A percentile compares a stretch with the other conserved stretches of the same genome.
Conservation (phyloP, 1,140 invertebrate species). For the Drosophila virilis region DNA sequence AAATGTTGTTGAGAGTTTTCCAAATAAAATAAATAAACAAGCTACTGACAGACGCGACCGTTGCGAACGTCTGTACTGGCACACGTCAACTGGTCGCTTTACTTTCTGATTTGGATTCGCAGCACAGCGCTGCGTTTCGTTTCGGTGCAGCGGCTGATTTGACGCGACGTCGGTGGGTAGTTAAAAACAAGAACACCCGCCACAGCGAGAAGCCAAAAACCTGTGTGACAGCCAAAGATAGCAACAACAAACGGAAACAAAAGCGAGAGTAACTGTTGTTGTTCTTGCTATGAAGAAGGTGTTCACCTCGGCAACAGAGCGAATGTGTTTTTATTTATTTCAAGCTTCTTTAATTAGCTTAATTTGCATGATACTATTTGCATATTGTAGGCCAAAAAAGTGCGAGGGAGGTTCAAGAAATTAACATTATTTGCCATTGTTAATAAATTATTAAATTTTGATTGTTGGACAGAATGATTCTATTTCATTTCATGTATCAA, state of each 20-base stretch:
- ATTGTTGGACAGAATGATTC: no score
- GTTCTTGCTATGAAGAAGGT: conserved; percentile 15
- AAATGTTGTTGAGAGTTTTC: neutral
- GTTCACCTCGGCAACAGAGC: conserved; percentile 37
- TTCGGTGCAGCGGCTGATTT: conserved; percentile 15
- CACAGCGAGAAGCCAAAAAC: conserved; percentile 29
- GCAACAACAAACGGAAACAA: conserved; percentile 45
- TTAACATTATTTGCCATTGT: no score
- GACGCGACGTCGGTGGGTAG: conserved; percentile 21
- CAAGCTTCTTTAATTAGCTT: conserved; percentile 19
- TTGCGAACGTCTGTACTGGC: conserved; percentile 52
- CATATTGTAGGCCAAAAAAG: conserved; percentile 22
- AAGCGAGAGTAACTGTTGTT: conserved; percentile 35
- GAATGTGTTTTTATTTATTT: conserved; percentile 6
- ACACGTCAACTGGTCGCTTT: conserved; percentile 65
- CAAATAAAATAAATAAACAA: neutral
- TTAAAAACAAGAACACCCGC: conserved; percentile 37
- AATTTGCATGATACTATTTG: conserved; percentile 30
- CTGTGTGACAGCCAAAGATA: conserved; percentile 27
- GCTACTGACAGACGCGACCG: conserved; percentile 17
- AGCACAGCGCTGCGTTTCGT: conserved; percentile 13
- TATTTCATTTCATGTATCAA: no score
- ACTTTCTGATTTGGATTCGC: conserved; percentile 36
- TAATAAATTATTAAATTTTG: no score
- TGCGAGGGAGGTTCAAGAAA: conserved; percentile 14